phyloP scores from a whole-genome alignment of 2,113 vertebrate species.

The Phaethornis superciliosus region DNA sequence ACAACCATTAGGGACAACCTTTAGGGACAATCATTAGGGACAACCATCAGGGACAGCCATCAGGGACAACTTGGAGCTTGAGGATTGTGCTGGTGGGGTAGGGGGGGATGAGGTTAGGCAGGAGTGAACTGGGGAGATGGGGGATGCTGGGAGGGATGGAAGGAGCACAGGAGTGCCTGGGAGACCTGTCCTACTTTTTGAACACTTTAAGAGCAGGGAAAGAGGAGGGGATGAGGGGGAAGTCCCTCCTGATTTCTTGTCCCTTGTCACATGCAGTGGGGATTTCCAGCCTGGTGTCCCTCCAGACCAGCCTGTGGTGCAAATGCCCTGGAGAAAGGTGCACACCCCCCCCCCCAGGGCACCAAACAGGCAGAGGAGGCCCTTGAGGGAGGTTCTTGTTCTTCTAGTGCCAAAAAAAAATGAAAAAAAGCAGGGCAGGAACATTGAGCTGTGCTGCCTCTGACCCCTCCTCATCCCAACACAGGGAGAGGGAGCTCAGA shows the following conservation, averaged over 20 bases:
- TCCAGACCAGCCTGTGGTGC: not conserved
- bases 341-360: not conserved
- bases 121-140: not conserved
- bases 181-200: slow-evolving; percentile 62
- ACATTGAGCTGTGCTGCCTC: not conserved
- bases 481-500: not conserved
- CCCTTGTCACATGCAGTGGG: slow-evolving; percentile 16
- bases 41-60: too few relatives aligned
- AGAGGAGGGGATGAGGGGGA: not conserved
- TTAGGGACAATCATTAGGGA: too few relatives aligned
- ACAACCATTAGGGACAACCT: rapidly evolving
- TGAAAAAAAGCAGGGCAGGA: not conserved
- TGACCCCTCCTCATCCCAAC: rapidly evolving
- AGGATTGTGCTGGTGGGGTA: not conserved
- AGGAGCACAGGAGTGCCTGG: slow-evolving; percentile 43
- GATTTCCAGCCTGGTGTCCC: not conserved
- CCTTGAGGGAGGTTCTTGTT: not conserved
- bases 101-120: not conserved
- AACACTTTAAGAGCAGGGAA: not conserved
- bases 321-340: slow-evolving; percentile 29
- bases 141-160: not conserved
- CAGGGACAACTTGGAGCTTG: rapidly evolving
- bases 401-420: slow-evolving; percentile 12
- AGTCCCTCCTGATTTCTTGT: slow-evolving; percentile 35
- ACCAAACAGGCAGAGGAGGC: not conserved